These are phyloP conservation scores for Chaenogobius annularis DNA, from an alignment of 2,113 vertebrate genomes.

Conservation along the genomic window DNA sequence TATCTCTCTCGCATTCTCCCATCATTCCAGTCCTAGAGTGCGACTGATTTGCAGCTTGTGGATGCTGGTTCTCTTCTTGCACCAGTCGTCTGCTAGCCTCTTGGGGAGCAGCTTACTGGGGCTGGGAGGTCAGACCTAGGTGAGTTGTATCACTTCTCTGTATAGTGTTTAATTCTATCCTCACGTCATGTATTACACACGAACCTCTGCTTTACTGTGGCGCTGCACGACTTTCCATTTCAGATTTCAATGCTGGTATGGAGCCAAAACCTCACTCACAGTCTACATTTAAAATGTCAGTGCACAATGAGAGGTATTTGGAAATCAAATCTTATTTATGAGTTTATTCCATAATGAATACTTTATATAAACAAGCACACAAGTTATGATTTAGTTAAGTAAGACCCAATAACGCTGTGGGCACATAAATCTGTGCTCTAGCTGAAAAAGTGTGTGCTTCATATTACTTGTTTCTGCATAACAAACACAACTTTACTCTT, in stretches of 20 bases:
- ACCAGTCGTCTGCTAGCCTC: slow-evolving; percentile 55
- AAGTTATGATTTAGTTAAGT: slow-evolving; percentile 84
- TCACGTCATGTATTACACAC: slow-evolving; percentile 26
- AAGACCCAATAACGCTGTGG: slow-evolving; percentile 39
- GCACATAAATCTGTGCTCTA: slow-evolving; percentile 2
- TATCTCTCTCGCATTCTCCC: slow-evolving; percentile 21
- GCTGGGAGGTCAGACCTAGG: slow-evolving; percentile 74
- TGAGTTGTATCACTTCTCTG: slow-evolving; percentile 75
- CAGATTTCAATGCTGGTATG: slow-evolving; percentile 22
- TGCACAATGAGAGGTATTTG: slow-evolving; percentile 6
- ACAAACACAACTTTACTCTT: neutral
- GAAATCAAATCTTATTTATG: slow-evolving; percentile 19
- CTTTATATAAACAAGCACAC: slow-evolving; percentile 56
- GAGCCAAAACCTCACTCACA: slow-evolving; percentile 30
- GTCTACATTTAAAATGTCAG: slow-evolving; percentile 11
- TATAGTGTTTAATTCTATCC: slow-evolving; percentile 35
- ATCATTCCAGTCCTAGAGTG: slow-evolving; percentile 48
- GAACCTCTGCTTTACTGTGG: neutral
- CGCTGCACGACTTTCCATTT: neutral
- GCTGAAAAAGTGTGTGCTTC: neutral
- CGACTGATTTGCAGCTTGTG: slow-evolving; percentile 74
- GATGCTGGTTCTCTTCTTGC: slow-evolving; percentile 56
- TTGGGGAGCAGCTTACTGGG: slow-evolving; percentile 57
- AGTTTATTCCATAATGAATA: slow-evolving; percentile 2
- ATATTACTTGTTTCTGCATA: neutral